These are phyloP conservation scores for Diorhabda carinulata DNA, from an alignment of 1,140 invertebrate species.

Conservation along the genomic window DNA sequence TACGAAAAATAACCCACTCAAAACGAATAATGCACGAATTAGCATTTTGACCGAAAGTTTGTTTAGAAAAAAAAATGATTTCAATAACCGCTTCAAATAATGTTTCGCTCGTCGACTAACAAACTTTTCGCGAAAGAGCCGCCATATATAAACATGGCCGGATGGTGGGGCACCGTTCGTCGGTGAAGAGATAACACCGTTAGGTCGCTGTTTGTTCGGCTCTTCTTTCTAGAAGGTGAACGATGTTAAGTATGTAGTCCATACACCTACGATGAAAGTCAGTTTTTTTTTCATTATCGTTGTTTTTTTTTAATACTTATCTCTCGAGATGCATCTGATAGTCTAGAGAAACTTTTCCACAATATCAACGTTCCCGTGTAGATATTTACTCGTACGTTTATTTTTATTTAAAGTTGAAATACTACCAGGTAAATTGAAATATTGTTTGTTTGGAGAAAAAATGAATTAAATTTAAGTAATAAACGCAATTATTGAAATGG, in stretches of 20 bases:
- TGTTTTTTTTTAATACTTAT: too few species aligned
- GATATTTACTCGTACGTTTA: too few species aligned
- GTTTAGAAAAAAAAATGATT: background rate
- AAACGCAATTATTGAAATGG: too few species aligned
- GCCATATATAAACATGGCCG: conserved; percentile 11
- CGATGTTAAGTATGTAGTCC: background rate
- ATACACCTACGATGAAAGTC: background rate
- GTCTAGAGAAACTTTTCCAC: too few species aligned
- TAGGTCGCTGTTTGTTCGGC: conserved; percentile 5
- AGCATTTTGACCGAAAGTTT: background rate
- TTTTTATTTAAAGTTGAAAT: too few species aligned
- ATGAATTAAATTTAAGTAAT: too few species aligned
- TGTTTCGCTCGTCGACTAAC: conserved; percentile 7
- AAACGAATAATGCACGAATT: conserved; percentile 4
- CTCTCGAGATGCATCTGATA: too few species aligned
- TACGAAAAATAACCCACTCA: conserved; percentile 5
- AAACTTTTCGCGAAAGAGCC: background rate
- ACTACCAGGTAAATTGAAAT: too few species aligned
- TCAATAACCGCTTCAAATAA: background rate
- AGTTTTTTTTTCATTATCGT: background rate
- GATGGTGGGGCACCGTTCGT: conserved; percentile 12
- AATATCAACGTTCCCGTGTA: too few species aligned
- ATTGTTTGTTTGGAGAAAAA: too few species aligned
- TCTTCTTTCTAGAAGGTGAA: background rate
- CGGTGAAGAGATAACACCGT: conserved; percentile 13